These are phyloP conservation scores for Hippopotamyrus pictus DNA, from an alignment of 2,797 vertebrate species.

Conservation along the genomic window DNA sequence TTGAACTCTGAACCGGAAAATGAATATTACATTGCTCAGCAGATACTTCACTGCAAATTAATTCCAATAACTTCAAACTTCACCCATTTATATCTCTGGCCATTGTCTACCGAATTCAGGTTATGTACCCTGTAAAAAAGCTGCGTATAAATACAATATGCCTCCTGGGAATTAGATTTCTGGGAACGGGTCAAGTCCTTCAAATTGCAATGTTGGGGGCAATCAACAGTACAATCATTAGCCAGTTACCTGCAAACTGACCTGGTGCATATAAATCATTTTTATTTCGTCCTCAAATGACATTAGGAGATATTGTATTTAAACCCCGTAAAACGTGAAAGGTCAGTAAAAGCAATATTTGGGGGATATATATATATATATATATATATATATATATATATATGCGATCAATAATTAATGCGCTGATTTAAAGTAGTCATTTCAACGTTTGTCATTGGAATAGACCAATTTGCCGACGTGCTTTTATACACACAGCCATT, in stretches of 20 bases:
- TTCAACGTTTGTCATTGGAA: neutral
- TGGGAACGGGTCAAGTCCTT: neutral
- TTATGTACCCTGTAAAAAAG: neutral
- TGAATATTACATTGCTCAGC: neutral
- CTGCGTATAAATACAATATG: neutral
- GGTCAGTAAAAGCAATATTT: neutral
- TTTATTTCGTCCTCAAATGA: neutral
- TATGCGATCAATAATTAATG: neutral
- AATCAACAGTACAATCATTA: neutral
- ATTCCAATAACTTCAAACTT: neutral
- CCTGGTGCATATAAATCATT: neutral
- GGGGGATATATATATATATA: neutral
- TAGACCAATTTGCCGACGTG: neutral
- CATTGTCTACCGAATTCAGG: neutral
- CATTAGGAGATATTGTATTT: neutral
- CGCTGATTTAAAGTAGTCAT: neutral
- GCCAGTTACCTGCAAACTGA: neutral
- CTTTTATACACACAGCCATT: neutral
- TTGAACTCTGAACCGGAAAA: constrained; percentile 1
- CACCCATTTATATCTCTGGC: neutral
- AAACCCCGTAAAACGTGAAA: neutral
- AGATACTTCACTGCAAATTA: neutral
- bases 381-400: neutral
- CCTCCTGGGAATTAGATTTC: neutral
- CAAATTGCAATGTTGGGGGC: neutral